phyloP scores from a whole-genome alignment of 1,140 invertebrate species.

The Neotoxoptera formosana region DNA sequence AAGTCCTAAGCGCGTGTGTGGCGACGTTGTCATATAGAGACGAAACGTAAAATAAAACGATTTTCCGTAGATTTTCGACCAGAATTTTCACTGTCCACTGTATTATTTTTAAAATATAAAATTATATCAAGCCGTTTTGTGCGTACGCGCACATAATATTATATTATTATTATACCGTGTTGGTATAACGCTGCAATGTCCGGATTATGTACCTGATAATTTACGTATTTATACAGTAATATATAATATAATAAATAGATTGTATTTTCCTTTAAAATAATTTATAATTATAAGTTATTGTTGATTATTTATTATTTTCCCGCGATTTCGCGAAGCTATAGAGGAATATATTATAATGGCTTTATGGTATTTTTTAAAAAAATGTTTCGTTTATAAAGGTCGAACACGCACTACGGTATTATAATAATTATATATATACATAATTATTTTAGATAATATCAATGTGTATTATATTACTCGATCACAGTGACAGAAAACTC shows the following conservation, averaged over 20 bases:
- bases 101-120: not conserved
- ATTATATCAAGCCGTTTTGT: not conserved
- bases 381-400: not conserved
- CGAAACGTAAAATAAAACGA: not conserved
- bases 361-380: not conserved
- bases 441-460: not conserved
- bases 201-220: not conserved
- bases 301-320: not conserved
- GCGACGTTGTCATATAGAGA: not conserved
- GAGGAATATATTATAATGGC: not conserved
- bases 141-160: not conserved
- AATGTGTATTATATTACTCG: not conserved
- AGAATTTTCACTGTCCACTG: not conserved
- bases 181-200: not conserved
- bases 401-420: not conserved
- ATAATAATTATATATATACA: not conserved
- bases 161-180: not conserved
- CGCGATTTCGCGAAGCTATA: not conserved
- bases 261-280: not conserved
- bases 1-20: not conserved
- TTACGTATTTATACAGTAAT: not conserved
- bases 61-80: not conserved
- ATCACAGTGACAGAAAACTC: slow-evolving; percentile 14
- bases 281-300: not conserved
- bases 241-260: not conserved